A percentile compares a stretch with the other conserved stretches of the same genome.
Conservation (phyloP, 2,797 vertebrate species). For the Apodemus agrarius region DNA sequence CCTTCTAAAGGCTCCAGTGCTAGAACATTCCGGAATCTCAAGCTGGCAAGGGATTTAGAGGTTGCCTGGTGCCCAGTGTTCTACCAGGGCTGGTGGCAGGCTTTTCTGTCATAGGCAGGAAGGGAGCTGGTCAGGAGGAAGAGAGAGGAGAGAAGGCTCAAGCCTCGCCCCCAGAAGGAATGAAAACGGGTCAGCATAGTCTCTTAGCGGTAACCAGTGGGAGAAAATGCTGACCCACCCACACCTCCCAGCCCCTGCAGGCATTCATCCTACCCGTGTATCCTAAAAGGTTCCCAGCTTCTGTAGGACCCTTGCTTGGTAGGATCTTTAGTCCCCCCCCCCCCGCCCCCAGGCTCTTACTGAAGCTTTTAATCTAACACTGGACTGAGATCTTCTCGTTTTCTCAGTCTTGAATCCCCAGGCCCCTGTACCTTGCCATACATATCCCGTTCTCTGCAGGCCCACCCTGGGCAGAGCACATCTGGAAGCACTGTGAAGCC, state of each 20-base stretch:
- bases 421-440: accelerated
- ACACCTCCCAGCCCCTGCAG: background rate
- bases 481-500: background rate
- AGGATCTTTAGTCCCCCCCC: background rate
- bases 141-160: background rate
- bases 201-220: background rate
- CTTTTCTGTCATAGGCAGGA: accelerated
- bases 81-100: background rate
- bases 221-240: background rate
- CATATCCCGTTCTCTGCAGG: background rate
- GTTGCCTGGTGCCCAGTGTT: background rate
- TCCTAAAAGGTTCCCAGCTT: background rate
- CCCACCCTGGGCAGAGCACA: background rate
- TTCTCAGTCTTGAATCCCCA: background rate
- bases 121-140: background rate
- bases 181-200: background rate
- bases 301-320: background rate
- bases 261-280: background rate
- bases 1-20: background rate
- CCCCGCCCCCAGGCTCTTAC: background rate
- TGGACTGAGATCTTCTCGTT: background rate
- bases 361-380: background rate
- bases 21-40: slow-evolving; percentile 14
- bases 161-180: background rate
- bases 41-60: background rate